These are phyloP conservation scores for Scolopax rusticola DNA, from an alignment of 2,797 vertebrate species.

Conservation along the genomic window DNA sequence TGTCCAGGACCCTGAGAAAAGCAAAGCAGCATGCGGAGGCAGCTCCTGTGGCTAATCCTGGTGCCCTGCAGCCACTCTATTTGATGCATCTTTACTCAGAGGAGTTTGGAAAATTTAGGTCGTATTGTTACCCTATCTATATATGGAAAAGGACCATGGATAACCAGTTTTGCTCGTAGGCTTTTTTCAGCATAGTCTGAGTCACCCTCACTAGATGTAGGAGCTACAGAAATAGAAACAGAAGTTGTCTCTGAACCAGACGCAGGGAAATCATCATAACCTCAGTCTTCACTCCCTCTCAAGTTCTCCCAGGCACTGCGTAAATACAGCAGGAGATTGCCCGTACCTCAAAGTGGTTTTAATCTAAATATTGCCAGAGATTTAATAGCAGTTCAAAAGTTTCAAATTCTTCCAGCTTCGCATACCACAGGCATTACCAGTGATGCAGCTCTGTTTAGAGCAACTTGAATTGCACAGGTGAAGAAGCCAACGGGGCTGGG, in stretches of 20 bases:
- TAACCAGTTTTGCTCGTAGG: background rate
- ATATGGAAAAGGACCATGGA: background rate
- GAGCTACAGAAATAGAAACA: conserved; percentile 33
- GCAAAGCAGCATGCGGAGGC: background rate
- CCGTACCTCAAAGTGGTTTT: background rate
- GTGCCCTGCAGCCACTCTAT: background rate
- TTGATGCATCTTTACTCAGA: background rate
- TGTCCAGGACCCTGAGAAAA: background rate
- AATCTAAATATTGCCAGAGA: background rate
- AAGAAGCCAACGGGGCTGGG: background rate
- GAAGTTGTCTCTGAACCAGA: conserved; percentile 26
- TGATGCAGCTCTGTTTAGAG: background rate
- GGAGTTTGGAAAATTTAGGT: background rate
- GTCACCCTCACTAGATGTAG: background rate
- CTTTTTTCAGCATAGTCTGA: background rate
- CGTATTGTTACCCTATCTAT: background rate
- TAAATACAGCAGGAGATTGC: background rate
- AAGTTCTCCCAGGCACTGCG: background rate
- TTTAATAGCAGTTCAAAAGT: background rate
- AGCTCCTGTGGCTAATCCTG: background rate
- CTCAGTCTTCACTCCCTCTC: background rate
- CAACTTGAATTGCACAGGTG: background rate
- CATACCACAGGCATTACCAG: background rate
- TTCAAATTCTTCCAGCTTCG: background rate
- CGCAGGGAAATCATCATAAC: background rate